phyloP scores from a whole-genome alignment of 2,797 vertebrate genomes.

The Clangula hyemalis region DNA sequence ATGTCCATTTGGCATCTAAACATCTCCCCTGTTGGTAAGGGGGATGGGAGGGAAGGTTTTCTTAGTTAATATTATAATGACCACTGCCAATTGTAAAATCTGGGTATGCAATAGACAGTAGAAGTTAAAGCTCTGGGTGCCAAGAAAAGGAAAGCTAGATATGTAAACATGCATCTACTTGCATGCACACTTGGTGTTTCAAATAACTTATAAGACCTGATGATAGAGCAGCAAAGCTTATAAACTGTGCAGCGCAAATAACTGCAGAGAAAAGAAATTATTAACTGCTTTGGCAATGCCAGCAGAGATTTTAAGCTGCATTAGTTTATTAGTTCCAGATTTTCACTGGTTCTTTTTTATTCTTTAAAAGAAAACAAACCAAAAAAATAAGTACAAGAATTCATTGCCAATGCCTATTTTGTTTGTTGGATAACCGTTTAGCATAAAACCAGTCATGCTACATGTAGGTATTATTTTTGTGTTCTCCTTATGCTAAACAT shows the following conservation, averaged over 20 bases:
- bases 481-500: not conserved
- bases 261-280: slow-evolving; percentile 40
- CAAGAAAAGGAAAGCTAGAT: not conserved
- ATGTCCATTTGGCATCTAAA: not conserved
- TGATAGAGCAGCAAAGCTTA: not conserved
- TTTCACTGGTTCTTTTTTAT: not conserved
- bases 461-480: not conserved
- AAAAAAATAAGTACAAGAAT: not conserved
- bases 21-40: not conserved
- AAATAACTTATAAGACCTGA: not conserved
- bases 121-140: not conserved
- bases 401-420: not conserved
- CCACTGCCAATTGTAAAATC: not conserved
- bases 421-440: not conserved
- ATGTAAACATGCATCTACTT: not conserved
- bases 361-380: not conserved
- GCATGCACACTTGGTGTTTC: not conserved
- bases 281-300: slow-evolving; percentile 23
- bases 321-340: slow-evolving; percentile 52
- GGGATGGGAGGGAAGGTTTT: not conserved
- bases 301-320: slow-evolving; percentile 26
- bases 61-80: not conserved
- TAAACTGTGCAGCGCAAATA: not conserved
- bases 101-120: not conserved
- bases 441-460: not conserved